Base-by-base conservation (phyloP, 2,888 invertebrate species). In the Dicyrtomina minuta region DNA sequence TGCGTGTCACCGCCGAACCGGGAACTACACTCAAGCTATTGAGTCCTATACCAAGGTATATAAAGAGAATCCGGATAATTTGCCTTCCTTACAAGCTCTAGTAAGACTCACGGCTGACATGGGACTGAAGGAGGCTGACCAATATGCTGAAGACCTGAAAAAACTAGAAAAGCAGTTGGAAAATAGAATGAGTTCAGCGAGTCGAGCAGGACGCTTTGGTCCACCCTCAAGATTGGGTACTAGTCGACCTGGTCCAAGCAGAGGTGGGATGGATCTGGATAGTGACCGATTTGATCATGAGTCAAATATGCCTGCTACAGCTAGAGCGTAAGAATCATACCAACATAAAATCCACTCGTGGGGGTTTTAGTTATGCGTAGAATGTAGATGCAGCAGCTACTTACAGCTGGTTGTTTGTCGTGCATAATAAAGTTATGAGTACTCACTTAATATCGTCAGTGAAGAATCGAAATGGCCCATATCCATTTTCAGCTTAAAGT, bases 11-110 rank as follows among this genome's bases (percentile, higher is more conserved):
- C 85, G 93, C 49, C 85, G 92, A 77, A 89, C 89, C 68, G 93
- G 93, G 33, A 90, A 90, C 79, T 92, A 92, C 81, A 91, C 91
- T 77, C 89, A 90, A 79, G 75, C 77, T 2, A 70, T 77, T 20
- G 73, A 75, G 33, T 58, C 83, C 10, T 86, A 86, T 80, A 83
- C 92, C 83, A 87, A 88, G 76, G 90, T 97, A 79, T 91, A 96
- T 80, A 85, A 87, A 22, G 88, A 89, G 76, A 98, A 98, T 82
- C 98, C 98, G 0, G 96, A 97, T 73, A 96, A 97, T 82, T 87
- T 92, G 0, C 95, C 96, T 89, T 90, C 90, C 83, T 83, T 96
- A 65, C 91, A 92, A 82, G 88, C 93, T 81, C 85, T 96, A 79
- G 90, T 94, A n/a, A 88, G 93, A 77, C 83, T 96, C 61, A 91